Evolutionary conservation across 2,797 vertebrate genomes (phyloP).

Genomic region (Setipinna tenuifilis): DNA sequence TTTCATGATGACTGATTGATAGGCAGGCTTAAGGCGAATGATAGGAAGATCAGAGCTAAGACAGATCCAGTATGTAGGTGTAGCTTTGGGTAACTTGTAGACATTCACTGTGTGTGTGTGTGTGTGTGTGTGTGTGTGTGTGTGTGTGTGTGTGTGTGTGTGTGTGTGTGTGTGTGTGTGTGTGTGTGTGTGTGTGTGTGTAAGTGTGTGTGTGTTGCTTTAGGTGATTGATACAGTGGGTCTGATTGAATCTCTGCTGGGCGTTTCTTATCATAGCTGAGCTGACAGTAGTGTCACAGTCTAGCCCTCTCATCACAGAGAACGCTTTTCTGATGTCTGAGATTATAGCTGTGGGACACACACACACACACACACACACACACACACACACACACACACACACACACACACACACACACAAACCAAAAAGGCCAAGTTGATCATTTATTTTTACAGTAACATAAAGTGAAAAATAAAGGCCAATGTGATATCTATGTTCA

Average conservation of each 20-base stretch:
- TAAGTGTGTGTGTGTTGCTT: not conserved
- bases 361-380: not conserved
- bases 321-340: slow-evolving; percentile 14
- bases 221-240: slow-evolving; percentile 13
- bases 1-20: slow-evolving; percentile 11
- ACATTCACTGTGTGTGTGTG: slow-evolving; percentile 29
- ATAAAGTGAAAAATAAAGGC: no score
- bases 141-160: slow-evolving; percentile 25
- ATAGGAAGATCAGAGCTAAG: slow-evolving; percentile 3
- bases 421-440: no score
- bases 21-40: not conserved
- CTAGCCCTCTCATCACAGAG: slow-evolving; percentile 9
- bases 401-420: slow-evolving; percentile 25
- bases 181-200: slow-evolving; percentile 29
- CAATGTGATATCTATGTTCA: no score
- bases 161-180: not conserved
- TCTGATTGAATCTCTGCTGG: slow-evolving; percentile 23
- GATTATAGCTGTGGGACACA: slow-evolving; percentile 14
- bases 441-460: no score
- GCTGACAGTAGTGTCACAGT: slow-evolving; percentile 10
- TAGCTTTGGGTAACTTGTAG: slow-evolving; percentile 26
- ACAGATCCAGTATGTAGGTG: slow-evolving; percentile 22
- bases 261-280: slow-evolving; percentile 16
- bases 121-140: slow-evolving; percentile 35
- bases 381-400: slow-evolving; percentile 28